These are phyloP conservation scores for Troilus luridus DNA, from an alignment of 2,888 invertebrate species.

Conservation along the genomic window DNA sequence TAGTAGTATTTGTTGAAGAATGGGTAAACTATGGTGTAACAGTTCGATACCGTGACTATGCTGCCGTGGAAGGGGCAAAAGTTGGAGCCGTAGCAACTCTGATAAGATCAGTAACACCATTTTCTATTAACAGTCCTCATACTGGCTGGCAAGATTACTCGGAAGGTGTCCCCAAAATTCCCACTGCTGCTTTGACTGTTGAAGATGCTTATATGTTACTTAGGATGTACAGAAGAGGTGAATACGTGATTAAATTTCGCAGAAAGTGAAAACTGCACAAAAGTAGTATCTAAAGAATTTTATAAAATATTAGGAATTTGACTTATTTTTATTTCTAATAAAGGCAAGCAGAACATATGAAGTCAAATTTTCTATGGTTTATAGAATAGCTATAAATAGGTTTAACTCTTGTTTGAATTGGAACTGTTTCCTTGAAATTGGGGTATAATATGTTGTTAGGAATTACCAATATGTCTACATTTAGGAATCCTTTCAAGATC, in stretches of 20 bases:
- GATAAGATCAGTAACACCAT: constrained; percentile 82
- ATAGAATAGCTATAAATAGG: too few relatives aligned
- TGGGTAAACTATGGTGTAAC: constrained; percentile 78
- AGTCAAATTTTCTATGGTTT: too few relatives aligned
- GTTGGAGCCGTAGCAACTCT: constrained; percentile 84
- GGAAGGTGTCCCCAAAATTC: constrained; percentile 76
- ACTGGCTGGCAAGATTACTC: constrained; percentile 80
- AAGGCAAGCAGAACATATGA: too few relatives aligned
- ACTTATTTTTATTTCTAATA: too few relatives aligned
- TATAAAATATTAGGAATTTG: too few relatives aligned
- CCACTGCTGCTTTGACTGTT: constrained; percentile 81
- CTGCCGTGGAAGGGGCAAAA: constrained; percentile 79
- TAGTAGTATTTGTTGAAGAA: constrained; percentile 81
- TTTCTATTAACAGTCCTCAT: constrained; percentile 83
- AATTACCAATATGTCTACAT: too few relatives aligned
- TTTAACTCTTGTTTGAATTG: too few relatives aligned
- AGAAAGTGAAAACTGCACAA: too few relatives aligned
- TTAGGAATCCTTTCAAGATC: too few relatives aligned
- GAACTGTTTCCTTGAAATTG: too few relatives aligned
- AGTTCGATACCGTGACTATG: constrained; percentile 76
- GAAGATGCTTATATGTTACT: constrained; percentile 84
- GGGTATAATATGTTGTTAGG: too few relatives aligned
- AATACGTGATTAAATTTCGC: constrained; percentile 60
- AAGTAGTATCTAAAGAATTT: too few relatives aligned
- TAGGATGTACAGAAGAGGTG: constrained; percentile 75